phyloP scores from a whole-genome alignment of 1,140 invertebrate genomes.

The Drosophila paulistorum region DNA sequence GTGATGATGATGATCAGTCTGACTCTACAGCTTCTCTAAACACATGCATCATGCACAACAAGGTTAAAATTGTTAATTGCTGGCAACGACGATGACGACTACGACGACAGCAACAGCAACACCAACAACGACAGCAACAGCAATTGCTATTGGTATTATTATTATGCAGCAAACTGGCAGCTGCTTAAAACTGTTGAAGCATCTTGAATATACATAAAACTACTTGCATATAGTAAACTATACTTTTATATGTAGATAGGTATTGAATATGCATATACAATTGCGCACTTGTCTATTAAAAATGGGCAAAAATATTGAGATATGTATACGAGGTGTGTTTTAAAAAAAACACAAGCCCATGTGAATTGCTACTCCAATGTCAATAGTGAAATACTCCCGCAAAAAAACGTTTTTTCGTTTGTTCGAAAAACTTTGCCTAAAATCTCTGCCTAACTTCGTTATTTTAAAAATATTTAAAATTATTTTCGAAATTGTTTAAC shows the following conservation, averaged over 20 bases:
- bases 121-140: constrained; percentile 38
- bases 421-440: no score
- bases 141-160: constrained; percentile 28
- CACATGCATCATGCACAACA: constrained; percentile 60
- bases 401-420: no score
- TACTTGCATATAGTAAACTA: not conserved
- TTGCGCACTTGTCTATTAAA: constrained; percentile 73
- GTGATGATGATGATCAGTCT: constrained; percentile 24
- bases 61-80: constrained; percentile 58
- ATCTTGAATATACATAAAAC: constrained; percentile 14
- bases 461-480: no score
- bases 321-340: not conserved
- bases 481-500: no score
- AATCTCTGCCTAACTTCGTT: no score
- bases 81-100: constrained; percentile 32
- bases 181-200: constrained; percentile 32
- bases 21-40: constrained; percentile 7
- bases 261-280: constrained; percentile 31
- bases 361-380: no score
- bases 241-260: not conserved
- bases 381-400: no score
- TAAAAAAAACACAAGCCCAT: no score
- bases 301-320: constrained; percentile 16
- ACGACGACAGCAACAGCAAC: constrained; percentile 19
- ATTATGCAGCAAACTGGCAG: constrained; percentile 34